A percentile compares a stretch with the other conserved stretches of the same genome.
These are phyloP conservation scores for Anthopleura xanthogrammica DNA, from an alignment of 92 coral and sea anemone species.

Conservation along the genomic window DNA sequence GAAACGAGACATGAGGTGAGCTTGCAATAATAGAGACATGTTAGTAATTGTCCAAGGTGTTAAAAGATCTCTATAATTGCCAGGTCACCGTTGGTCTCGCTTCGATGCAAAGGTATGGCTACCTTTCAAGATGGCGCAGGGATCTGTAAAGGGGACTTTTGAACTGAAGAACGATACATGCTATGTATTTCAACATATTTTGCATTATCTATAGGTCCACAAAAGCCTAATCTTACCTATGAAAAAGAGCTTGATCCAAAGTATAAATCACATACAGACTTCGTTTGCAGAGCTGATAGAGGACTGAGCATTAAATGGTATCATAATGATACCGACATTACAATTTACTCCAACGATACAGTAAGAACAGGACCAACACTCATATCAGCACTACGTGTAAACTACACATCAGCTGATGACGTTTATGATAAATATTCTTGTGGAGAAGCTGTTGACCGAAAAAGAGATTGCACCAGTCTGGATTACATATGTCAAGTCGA, in stretches of 20 bases:
- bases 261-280: not conserved
- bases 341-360: not conserved
- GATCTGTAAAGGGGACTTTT: too few species aligned
- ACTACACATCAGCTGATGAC: slow-evolving; percentile 20
- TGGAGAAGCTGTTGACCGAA: not conserved
- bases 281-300: not conserved
- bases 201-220: not conserved
- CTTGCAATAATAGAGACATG: too few species aligned
- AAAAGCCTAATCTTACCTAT: not conserved
- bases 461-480: not conserved
- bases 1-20: too few species aligned
- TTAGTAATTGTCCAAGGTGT: too few species aligned
- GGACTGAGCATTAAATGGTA: slow-evolving; percentile 5
- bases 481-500: not conserved
- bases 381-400: slow-evolving; percentile 6
- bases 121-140: too few species aligned
- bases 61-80: too few species aligned
- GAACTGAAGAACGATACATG: too few species aligned
- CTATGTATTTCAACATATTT: too few species aligned
- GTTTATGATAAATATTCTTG: not conserved
- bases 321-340: not conserved
- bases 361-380: not conserved
- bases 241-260: not conserved
- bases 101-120: too few species aligned
- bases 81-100: too few species aligned